Percentiles rank a stretch among this genome's conserved stretches.
Evolutionary conservation across 2,797 vertebrate genomes (phyloP).

Genomic region (Taeniopygia guttata): DNA sequence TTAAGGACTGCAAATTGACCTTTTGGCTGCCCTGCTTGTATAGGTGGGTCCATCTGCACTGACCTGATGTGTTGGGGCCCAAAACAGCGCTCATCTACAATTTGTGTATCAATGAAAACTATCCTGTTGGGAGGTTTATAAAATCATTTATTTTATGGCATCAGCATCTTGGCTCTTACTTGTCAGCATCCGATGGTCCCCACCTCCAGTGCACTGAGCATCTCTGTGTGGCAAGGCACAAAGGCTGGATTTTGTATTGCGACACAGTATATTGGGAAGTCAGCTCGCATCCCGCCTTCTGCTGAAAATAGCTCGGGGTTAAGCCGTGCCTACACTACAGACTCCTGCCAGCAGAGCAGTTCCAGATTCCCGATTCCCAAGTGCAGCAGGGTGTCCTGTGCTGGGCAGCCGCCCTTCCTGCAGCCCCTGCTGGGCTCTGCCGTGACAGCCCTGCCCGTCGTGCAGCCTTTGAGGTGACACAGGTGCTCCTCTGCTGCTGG

Average conservation of each 20-base stretch:
- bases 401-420: background rate
- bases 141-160: background rate
- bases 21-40: rapidly evolving
- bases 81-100: background rate
- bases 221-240: background rate
- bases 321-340: background rate
- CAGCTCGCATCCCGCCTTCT: rapidly evolving
- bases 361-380: background rate
- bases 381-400: rapidly evolving
- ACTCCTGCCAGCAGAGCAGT: background rate
- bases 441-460: rapidly evolving
- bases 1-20: background rate
- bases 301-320: background rate
- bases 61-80: rapidly evolving
- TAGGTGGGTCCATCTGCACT: background rate
- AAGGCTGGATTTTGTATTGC: background rate
- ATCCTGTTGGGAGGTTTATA: background rate
- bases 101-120: background rate
- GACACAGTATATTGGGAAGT: background rate
- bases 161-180: background rate
- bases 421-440: background rate
- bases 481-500: background rate
- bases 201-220: background rate
- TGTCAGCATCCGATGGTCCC: background rate
- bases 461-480: rapidly evolving